A percentile compares a stretch with the other conserved stretches of the same genome.
These are phyloP conservation scores for Eudyptes chrysolophus DNA, from an alignment of 2,113 vertebrate genomes.

Conservation along the genomic window DNA sequence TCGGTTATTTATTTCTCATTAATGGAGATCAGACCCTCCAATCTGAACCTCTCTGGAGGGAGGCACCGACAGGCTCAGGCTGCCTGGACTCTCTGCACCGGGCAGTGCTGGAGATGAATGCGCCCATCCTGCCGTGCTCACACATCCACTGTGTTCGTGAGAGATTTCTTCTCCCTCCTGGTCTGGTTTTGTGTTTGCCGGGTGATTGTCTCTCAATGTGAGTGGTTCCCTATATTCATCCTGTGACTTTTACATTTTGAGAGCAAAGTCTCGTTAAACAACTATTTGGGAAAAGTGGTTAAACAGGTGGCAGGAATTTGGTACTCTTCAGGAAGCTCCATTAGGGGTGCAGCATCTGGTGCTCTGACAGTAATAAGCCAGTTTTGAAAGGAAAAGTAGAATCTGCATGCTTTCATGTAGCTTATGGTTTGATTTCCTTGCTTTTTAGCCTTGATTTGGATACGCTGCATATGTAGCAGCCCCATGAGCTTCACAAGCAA, in stretches of 20 bases:
- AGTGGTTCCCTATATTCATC: background rate
- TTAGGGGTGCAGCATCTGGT: background rate
- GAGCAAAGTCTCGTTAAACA: background rate
- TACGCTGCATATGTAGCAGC: background rate
- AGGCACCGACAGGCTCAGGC: background rate
- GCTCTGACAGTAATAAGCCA: background rate
- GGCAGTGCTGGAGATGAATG: no score
- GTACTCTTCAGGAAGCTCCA: background rate
- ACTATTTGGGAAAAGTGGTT: background rate
- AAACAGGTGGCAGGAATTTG: background rate
- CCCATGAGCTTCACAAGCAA: background rate
- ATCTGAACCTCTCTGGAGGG: background rate
- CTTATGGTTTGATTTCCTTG: background rate
- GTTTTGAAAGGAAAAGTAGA: conserved; percentile 8
- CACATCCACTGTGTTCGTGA: accelerated
- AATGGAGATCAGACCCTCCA: accelerated
- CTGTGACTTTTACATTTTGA: background rate
- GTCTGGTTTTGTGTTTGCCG: background rate
- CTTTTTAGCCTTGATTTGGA: conserved; percentile 16
- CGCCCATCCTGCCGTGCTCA: accelerated
- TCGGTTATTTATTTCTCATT: background rate
- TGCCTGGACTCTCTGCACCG: accelerated
- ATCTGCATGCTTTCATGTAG: conserved; percentile 36
- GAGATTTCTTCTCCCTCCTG: background rate
- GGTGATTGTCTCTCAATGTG: accelerated